Base-by-base conservation (phyloP, 2,797 vertebrate species). In the Platyrinchus mystaceus region DNA sequence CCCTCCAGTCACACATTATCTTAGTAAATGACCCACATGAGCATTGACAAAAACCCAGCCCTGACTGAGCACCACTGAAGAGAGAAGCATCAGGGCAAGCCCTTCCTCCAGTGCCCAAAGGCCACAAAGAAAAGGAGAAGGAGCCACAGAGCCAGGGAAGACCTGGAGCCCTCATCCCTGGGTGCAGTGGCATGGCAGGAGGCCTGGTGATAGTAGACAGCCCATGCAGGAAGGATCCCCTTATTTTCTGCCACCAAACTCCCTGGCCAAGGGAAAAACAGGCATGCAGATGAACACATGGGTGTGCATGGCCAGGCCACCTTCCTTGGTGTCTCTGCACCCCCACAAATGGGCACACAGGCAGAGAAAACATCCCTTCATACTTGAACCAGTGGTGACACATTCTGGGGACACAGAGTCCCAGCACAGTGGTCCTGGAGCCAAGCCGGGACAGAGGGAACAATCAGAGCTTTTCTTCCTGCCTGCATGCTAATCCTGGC, bases 381-480 rank as follows among this genome's bases (percentile, higher is more conserved):
- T 58, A 53, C 41, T 68, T 64, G 66, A 80, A 85, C 64, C 2
- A 4, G 68, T 2, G 1, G 73, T 95, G 94, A 92, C 90, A 82
- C 55, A 76, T 86, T 70, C 74, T 4, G 6, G 70, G 84, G 80
- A 96, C 95, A 22, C 47, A 55, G 53, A 90, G 95, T 94, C 77
- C 88, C 3, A 0, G 77, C 27, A 30, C 49, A 88, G 62, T 32
- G 62, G 27, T 68, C 55, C 60, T 70, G 92, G 83, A 94, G 49
- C 69, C 0, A 0, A 88, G 81, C 70, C 26, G 9, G 44, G 85
- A 68, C 28, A 66, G 89, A 93, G 32, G n/a, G 91, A 95, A 96
- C 94, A 96, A 95, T 84, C 7, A 2, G 59, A 95, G 90, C 87
- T 93, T 94, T 96, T 95, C 60, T 92, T 89, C 74, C 37, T 87